phyloP scores from a whole-genome alignment of 2,888 invertebrate species.

The Ellobium chinense region DNA sequence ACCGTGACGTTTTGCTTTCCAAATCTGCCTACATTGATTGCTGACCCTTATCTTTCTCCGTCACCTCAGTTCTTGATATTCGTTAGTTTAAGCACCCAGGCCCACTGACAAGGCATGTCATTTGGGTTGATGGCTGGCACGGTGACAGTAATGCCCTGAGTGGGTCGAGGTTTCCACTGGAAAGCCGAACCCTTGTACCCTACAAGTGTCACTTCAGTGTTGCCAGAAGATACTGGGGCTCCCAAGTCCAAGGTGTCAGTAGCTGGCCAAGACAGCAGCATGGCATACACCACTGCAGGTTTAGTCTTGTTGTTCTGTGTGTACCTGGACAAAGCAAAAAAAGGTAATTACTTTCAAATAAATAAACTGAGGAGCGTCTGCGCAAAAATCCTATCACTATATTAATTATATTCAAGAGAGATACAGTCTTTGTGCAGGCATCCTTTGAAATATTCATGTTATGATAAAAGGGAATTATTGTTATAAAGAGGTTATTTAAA shows the following conservation, averaged over 20 bases:
- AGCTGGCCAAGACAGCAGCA: conserved; percentile 86
- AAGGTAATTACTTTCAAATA: not conserved
- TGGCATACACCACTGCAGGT: conserved; percentile 83
- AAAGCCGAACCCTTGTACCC: conserved; percentile 78
- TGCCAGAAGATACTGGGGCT: conserved; percentile 75
- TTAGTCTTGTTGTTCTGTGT: conserved; percentile 56
- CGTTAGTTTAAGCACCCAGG: conserved; percentile 45
- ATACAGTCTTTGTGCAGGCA: too few relatives aligned
- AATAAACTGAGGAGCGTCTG: too few relatives aligned
- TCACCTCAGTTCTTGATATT: conserved; percentile 20
- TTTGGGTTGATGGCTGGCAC: conserved; percentile 34
- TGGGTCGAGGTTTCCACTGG: conserved; percentile 49
- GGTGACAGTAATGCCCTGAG: conserved; percentile 57
- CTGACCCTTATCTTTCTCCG: too few relatives aligned
- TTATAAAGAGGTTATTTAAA: too few relatives aligned
- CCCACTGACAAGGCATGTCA: conserved; percentile 44
- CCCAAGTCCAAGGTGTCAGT: conserved; percentile 81
- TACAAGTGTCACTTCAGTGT: conserved; percentile 80
- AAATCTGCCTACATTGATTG: too few relatives aligned
- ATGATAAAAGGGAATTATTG: too few relatives aligned
- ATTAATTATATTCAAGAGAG: too few relatives aligned
- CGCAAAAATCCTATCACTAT: too few relatives aligned
- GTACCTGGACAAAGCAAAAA: conserved; percentile 57
- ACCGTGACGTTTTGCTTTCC: too few relatives aligned
- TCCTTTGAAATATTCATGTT: too few relatives aligned